phyloP scores from a whole-genome alignment of 2,888 invertebrate species.

The Dolichomitus sp. region DNA sequence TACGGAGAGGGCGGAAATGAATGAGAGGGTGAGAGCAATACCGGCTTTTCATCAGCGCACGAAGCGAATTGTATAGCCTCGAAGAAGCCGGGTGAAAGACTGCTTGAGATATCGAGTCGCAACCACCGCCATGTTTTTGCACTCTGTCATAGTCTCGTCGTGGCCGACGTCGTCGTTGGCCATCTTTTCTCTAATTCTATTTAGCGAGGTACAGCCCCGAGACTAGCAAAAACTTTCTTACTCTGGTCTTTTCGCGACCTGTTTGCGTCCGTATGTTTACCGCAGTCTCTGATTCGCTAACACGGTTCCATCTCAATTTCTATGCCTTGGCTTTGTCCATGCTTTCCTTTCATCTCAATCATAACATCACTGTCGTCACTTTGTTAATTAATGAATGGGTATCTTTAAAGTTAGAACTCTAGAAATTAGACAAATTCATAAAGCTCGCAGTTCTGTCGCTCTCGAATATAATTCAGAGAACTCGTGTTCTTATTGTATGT shows the following conservation, averaged over 20 bases:
- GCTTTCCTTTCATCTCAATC: background rate
- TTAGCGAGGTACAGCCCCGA: background rate
- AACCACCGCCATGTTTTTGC: conserved; percentile 66
- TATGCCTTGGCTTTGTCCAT: background rate
- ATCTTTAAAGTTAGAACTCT: background rate
- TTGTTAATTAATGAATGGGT: background rate
- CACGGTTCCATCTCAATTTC: conserved; percentile 19
- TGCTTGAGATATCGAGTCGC: conserved; percentile 64
- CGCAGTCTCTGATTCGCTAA: conserved; percentile 45
- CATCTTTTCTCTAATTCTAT: conserved; percentile 24
- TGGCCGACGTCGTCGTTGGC: background rate
- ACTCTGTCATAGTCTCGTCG: conserved; percentile 22
- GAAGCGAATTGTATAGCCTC: conserved; percentile 39
- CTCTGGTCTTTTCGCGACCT: conserved; percentile 42
- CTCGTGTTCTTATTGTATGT: background rate
- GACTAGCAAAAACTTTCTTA: conserved; percentile 50
- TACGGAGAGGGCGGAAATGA: conserved; percentile 36
- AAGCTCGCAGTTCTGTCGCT: background rate
- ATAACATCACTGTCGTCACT: background rate
- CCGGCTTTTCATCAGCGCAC: conserved; percentile 65
- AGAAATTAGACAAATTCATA: background rate
- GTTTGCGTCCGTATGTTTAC: conserved; percentile 16
- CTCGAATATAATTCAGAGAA: background rate
- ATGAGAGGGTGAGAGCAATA: conserved; percentile 52
- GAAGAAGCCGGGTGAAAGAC: conserved; percentile 54